These are phyloP conservation scores for Bufo bufo DNA, from an alignment of 2,113 vertebrate species.

Conservation along the genomic window DNA sequence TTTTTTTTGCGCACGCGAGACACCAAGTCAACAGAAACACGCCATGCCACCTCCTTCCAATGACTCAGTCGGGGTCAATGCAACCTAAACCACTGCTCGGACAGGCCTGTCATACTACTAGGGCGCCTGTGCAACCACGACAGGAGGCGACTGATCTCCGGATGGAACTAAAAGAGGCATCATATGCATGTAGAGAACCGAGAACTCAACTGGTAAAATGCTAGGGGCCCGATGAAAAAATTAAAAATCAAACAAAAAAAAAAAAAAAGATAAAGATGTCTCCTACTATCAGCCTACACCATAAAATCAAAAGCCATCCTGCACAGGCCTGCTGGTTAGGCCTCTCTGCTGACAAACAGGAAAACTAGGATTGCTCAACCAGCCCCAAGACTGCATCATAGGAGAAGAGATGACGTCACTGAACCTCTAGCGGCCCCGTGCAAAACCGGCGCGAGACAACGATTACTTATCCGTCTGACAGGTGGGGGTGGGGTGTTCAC, in stretches of 20 bases:
- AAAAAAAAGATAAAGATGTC: conserved; percentile 60
- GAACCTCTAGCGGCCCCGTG: conserved; percentile 20
- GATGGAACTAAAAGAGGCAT: conserved; percentile 49
- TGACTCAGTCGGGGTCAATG: conserved; percentile 69
- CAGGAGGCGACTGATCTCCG: conserved; percentile 57
- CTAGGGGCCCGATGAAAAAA: conserved; percentile 57
- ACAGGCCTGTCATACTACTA: conserved; percentile 69
- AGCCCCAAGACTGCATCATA: conserved; percentile 55
- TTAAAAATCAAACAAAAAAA: conserved; percentile 53
- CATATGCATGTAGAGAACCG: conserved; percentile 6
- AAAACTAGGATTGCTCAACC: conserved; percentile 46
- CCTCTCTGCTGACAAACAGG: conserved; percentile 65
- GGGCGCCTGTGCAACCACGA: conserved; percentile 72
- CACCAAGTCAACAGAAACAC: conserved; percentile 85
- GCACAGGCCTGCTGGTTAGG: conserved; percentile 66
- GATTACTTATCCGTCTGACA: conserved; percentile 45
- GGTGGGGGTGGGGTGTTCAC: conserved; percentile 38
- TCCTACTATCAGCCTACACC: conserved; percentile 72
- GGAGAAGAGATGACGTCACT: conserved; percentile 11
- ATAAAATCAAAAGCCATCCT: conserved; percentile 72
- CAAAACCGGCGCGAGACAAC: background rate
- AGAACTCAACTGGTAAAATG: conserved; percentile 62
- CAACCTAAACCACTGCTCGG: conserved; percentile 71
- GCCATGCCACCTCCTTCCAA: conserved; percentile 75
- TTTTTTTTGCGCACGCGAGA: conserved; percentile 70